Evolutionary conservation across 2,113 vertebrate species (phyloP).

Genomic region (Felis catus): F.catus_Fca126_mat1.0 CM031421.1:56232501-56233000

Average conservation of each 20-base stretch:
- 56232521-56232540: conserved; percentile 13
- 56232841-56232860: neutral
- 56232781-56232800: neutral
- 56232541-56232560: neutral
- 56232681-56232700: neutral
- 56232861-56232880: neutral
- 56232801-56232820: neutral
- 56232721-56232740: neutral
- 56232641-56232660: neutral
- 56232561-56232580: neutral
- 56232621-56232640: neutral
- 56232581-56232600: neutral
- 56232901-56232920: neutral
- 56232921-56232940: neutral
- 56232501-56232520: neutral
- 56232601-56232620: neutral
- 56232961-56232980: neutral
- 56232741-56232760: neutral
- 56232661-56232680: conserved; percentile 1
- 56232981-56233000: neutral
- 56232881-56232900: neutral
- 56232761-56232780: neutral
- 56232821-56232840: neutral
- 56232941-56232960: neutral
- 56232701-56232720: neutral